Conservation (phyloP, 2,888 invertebrate genomes). For the Strigamia crassipes region DNA sequence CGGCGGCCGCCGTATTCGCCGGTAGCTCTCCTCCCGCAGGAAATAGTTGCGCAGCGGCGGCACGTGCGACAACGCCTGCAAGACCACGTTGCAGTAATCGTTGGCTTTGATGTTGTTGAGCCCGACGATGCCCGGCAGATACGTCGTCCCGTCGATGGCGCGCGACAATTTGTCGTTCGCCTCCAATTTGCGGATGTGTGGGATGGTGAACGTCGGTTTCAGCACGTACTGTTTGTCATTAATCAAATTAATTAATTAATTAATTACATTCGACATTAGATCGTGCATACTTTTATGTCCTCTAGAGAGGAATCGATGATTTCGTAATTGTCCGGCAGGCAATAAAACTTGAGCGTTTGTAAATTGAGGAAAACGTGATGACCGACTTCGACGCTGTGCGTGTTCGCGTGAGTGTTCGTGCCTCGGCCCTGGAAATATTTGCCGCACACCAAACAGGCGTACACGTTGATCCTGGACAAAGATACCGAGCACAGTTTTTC, state of each 20-base stretch:
- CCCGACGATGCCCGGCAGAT: constrained; percentile 94
- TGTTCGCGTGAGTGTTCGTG: constrained; percentile 97
- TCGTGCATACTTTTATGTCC: constrained; percentile 87
- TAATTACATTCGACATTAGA: too few species aligned
- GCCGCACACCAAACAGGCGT: constrained; percentile 98
- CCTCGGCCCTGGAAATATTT: constrained; percentile 95
- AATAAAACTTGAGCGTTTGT: constrained; percentile 95
- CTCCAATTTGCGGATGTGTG: constrained; percentile 83
- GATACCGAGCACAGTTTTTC: constrained; percentile 99
- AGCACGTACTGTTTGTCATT: too few species aligned
- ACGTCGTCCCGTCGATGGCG: constrained; percentile 95
- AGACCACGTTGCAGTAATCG: constrained; percentile 98
- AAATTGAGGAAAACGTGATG: constrained; percentile 98
- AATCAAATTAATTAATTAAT: too few species aligned
- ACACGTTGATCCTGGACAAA: constrained; percentile 96
- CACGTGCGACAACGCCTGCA: constrained; percentile 94
- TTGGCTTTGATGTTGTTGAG: constrained; percentile 99
- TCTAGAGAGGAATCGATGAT: constrained; percentile 96
- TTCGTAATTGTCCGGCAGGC: constrained; percentile 98
- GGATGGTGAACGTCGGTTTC: constrained; percentile 89
- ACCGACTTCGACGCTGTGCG: constrained; percentile 95
- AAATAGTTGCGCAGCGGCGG: constrained; percentile 93
- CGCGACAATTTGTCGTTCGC: constrained; percentile 80
- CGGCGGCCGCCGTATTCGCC: constrained; percentile 84
- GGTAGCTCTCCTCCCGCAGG: constrained; percentile 89